phyloP scores from a whole-genome alignment of 2,113 vertebrate genomes.

The Hepsetus odoe region DNA sequence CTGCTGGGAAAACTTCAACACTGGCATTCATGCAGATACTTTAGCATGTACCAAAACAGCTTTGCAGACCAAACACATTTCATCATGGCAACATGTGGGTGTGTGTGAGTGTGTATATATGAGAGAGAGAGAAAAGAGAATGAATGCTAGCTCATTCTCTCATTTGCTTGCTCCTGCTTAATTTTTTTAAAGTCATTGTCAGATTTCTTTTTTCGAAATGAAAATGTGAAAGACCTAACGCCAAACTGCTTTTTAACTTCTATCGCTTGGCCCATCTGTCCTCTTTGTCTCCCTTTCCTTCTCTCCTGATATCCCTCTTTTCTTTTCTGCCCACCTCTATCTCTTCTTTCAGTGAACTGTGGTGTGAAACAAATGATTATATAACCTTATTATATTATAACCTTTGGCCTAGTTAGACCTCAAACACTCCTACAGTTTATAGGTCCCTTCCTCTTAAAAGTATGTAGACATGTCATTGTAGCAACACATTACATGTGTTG shows the following conservation, averaged over 20 bases:
- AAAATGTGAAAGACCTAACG: slow-evolving; percentile 84
- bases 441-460: slow-evolving; percentile 34
- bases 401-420: slow-evolving; percentile 57
- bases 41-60: no score
- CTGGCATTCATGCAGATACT: no score
- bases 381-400: slow-evolving; percentile 65
- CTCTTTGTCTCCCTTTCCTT: slow-evolving; percentile 62
- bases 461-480: slow-evolving; percentile 34
- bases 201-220: slow-evolving; percentile 83
- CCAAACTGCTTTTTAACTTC: slow-evolving; percentile 83
- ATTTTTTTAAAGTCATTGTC: slow-evolving; percentile 69
- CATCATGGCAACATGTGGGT: no score
- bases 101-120: no score
- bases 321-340: slow-evolving; percentile 64
- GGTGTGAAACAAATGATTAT: slow-evolving; percentile 70
- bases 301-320: slow-evolving; percentile 83
- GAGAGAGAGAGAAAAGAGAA: no score
- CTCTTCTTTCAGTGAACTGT: slow-evolving; percentile 64
- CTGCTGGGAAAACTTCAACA: no score
- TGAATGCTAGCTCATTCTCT: no score
- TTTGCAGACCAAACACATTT: no score
- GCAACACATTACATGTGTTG: background rate
- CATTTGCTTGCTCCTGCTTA: no score
- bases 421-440: slow-evolving; percentile 51
- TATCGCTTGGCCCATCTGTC: slow-evolving; percentile 75